phyloP scores from a whole-genome alignment of 2,888 invertebrate genomes.

The Acleris sparsana region DNA sequence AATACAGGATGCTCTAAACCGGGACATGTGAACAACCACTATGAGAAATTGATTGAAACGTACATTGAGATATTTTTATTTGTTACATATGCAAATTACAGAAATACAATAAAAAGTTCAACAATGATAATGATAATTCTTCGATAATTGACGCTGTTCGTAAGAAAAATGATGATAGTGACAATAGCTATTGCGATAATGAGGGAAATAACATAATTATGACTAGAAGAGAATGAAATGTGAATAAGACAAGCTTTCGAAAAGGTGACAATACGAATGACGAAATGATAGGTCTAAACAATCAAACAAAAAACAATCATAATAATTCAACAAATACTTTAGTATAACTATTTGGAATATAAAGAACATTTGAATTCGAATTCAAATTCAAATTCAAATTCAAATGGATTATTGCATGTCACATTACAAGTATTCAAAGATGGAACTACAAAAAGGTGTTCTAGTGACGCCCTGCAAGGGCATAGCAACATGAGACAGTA shows the following conservation, averaged over 20 bases:
- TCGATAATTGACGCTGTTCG: slow-evolving; percentile 22
- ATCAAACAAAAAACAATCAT: no score
- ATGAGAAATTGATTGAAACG: slow-evolving; percentile 28
- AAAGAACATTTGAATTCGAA: not conserved
- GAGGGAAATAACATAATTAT: slow-evolving; percentile 4
- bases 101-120: slow-evolving; percentile 9
- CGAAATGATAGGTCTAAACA: no score
- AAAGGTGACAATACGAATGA: not conserved
- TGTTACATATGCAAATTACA: slow-evolving; percentile 20
- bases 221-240: slow-evolving; percentile 16
- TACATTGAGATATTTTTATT: slow-evolving; percentile 18
- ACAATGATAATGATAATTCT: slow-evolving; percentile 22
- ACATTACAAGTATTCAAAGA: no score
- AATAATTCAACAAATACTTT: no score
- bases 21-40: slow-evolving; percentile 49
- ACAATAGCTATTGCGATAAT: not conserved
- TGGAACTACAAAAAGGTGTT: no score
- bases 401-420: no score
- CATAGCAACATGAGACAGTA: no score
- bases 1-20: slow-evolving; percentile 54
- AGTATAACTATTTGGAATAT: no score
- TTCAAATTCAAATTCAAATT: no score
- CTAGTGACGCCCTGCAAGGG: no score
- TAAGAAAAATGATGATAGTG: slow-evolving; percentile 20
- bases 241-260: not conserved